Conservation (phyloP, 2,113 vertebrate species). For the Psittacus erithacus region DNA sequence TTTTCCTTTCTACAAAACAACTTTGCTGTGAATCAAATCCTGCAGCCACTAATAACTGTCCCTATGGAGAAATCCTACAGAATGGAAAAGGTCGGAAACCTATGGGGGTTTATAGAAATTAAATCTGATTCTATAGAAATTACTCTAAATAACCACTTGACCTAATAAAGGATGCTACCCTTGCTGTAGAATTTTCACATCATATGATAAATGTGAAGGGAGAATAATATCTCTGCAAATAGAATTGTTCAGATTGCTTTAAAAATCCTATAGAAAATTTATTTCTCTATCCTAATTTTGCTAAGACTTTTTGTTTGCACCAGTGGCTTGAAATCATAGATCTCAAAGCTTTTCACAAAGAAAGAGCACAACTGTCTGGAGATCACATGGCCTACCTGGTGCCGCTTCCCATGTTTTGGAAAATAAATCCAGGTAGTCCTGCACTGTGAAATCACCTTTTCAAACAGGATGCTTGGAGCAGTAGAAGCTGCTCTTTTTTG, state of each 20-base stretch:
- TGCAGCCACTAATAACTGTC: constrained; percentile 18
- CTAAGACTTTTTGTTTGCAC: neutral
- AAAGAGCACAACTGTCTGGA: constrained; percentile 15
- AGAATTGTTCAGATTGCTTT: constrained; percentile 6
- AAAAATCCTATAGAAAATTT: constrained; percentile 48
- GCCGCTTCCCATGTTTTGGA: neutral
- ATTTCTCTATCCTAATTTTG: constrained; percentile 18
- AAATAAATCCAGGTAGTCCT: constrained; percentile 47
- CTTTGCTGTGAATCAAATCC: constrained; percentile 27
- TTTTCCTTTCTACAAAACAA: constrained; percentile 35
- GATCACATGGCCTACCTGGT: neutral
- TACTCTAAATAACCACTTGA: constrained; percentile 34
- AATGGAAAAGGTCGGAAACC: neutral
- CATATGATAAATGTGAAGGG: constrained; percentile 21
- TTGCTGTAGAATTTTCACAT: constrained; percentile 30
- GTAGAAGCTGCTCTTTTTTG: constrained; percentile 5
- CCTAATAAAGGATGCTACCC: constrained; percentile 22
- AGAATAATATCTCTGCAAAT: constrained; percentile 32
- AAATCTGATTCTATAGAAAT: constrained; percentile 56
- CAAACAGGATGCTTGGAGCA: neutral
- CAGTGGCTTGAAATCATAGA: neutral
- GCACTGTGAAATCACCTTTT: constrained; percentile 25
- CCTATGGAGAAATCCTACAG: constrained; percentile 29
- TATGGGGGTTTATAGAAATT: constrained; percentile 30
- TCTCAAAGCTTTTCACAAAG: constrained; percentile 6